Evolutionary conservation across 2,888 invertebrate species (phyloP).

Genomic region (Cryptophagus acutangulus): DNA sequence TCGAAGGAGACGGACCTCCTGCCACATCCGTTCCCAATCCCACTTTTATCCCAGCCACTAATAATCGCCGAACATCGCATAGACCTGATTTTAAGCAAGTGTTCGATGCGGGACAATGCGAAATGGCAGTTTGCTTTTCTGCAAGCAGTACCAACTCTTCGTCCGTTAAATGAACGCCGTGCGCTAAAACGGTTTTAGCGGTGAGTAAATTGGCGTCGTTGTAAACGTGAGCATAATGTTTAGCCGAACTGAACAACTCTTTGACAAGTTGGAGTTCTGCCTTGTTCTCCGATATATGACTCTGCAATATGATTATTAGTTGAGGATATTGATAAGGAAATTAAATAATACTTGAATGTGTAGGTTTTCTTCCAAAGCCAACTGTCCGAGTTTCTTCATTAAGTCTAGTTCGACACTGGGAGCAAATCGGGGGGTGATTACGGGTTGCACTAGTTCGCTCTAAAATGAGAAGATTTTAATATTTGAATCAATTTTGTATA

Average conservation of each 20-base stretch:
- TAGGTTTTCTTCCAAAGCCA: conserved; percentile 64
- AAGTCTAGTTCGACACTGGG: conserved; percentile 69
- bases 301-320: conserved; percentile 56
- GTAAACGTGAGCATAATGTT: conserved; percentile 71
- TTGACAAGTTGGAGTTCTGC: conserved; percentile 66
- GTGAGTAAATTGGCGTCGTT: conserved; percentile 68
- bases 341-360: conserved; percentile 77
- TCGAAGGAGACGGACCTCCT: conserved; percentile 73
- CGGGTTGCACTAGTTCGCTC: conserved; percentile 67
- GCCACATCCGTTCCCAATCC: conserved; percentile 87
- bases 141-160: conserved; percentile 63
- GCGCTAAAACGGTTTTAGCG: conserved; percentile 76
- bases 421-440: conserved; percentile 84
- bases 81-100: conserved; percentile 74
- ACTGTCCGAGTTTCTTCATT: conserved; percentile 60
- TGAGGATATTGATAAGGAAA: no score
- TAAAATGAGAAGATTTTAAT: conserved; percentile 43
- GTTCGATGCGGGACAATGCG: conserved; percentile 87
- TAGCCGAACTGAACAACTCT: conserved; percentile 47
- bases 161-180: conserved; percentile 70
- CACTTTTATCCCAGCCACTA: conserved; percentile 62
- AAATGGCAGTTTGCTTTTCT: conserved; percentile 60
- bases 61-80: conserved; percentile 67
- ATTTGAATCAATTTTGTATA: conserved; percentile 4
- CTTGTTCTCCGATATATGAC: conserved; percentile 78